Evolutionary conservation across 2,888 invertebrate genomes (phyloP), one percentile per base, ranked within the genome.

Genomic region (Meta bourneti): DNA sequence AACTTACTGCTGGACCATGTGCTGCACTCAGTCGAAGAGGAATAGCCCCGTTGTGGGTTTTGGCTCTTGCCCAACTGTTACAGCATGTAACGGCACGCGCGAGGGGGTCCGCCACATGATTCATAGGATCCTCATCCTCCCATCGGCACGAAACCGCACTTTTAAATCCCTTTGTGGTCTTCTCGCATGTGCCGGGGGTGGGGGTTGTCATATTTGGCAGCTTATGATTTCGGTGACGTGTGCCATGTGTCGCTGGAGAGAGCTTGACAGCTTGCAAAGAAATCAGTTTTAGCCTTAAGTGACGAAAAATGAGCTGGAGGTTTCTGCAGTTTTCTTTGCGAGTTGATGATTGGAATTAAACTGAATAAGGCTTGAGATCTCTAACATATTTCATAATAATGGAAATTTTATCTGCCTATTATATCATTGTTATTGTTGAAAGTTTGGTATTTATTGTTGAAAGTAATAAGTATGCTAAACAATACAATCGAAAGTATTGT

Each of bases 161-260:
- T 71, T 20, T 87, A 80, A 85, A 85, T 90, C 90, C 77, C 80
- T 85, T 81, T 90, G 78, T 20, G 87, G 82, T 78, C 48, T 69
- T 71, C 54, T 52, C 51, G 13, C 71, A 19, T 11, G 49, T 9
- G 13, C 54, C 34, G 34, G 54, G n/a, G 8, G n/a, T 6, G 51
- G 51, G 72, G 91, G 86, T 91, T 86, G 82, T 80, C 87, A 91
- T 11, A 87, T 87, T 87, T 91, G 86, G 87, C 87, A 83, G 52
- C 71, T 89, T 83, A 82, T 81, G 74, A 51, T 34, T 34, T 34
- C 34, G 34, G 1, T 34, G 34, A 34, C 34, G 34, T 48, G 74
- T 61, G 61, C 16, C 61, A 11, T 61, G 61, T 5, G 7, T 11
- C 6, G 7, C 13, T 8, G 7, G 61, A 61, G 9, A 16, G 16